phyloP scores from a whole-genome alignment of 2,888 invertebrate species.

The Ecliptopera silaceata region DNA sequence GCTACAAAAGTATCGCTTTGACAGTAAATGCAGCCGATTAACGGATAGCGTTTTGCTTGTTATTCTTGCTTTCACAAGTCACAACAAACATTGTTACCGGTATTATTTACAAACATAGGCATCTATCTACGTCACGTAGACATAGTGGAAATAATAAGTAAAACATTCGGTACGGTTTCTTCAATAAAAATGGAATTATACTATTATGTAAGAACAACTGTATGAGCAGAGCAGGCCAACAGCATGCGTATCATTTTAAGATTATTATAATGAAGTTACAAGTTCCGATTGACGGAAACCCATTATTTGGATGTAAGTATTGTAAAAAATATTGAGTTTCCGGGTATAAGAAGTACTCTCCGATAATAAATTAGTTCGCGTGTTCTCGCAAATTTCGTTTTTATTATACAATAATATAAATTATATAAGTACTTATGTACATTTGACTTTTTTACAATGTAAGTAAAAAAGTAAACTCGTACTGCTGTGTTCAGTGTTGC shows the following conservation, averaged over 20 bases:
- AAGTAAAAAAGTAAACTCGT: too few relatives aligned
- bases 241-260: neutral
- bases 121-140: constrained; percentile 26
- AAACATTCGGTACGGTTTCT: constrained; percentile 37
- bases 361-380: too few relatives aligned
- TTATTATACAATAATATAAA: too few relatives aligned
- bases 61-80: constrained; percentile 46
- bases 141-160: constrained; percentile 40
- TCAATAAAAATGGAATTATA: constrained; percentile 22
- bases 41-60: constrained; percentile 37
- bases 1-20: neutral
- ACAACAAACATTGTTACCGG: constrained; percentile 44
- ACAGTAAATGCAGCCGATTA: constrained; percentile 22
- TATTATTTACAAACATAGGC: constrained; percentile 46
- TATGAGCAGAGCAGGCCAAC: neutral
- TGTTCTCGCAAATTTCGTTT: too few relatives aligned
- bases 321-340: neutral
- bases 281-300: constrained; percentile 6
- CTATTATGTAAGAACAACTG: constrained; percentile 1
- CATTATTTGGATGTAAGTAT: constrained; percentile 4
- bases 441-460: too few relatives aligned
- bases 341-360: too few relatives aligned
- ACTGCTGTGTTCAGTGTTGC: too few relatives aligned
- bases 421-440: too few relatives aligned
- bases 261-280: constrained; percentile 6